Conservation (phyloP, 2,113 vertebrate genomes). For the Perognathus longimembris region DNA sequence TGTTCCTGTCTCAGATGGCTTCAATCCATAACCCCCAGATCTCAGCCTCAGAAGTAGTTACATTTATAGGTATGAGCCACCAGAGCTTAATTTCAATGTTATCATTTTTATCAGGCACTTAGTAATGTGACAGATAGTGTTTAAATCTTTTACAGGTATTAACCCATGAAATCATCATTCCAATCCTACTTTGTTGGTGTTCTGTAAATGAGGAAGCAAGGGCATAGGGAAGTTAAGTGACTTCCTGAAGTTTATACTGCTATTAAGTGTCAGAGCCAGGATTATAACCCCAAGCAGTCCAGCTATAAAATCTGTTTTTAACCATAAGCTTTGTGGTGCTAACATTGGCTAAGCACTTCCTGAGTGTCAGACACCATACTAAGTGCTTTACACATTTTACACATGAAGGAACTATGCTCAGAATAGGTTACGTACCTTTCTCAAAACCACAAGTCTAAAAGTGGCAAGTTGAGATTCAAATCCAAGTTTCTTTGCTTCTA, state of each 20-base stretch:
- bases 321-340: not conserved
- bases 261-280: not conserved
- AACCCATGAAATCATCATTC: not conserved
- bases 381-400: conserved; percentile 42
- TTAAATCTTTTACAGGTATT: conserved; percentile 34
- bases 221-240: conserved; percentile 18
- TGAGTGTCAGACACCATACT: not conserved
- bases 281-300: conserved; percentile 22
- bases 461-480: conserved; percentile 44
- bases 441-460: conserved; percentile 50
- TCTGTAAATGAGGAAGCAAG: not conserved
- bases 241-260: conserved; percentile 19
- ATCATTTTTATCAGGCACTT: conserved; percentile 36
- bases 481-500: not conserved
- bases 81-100: not conserved
- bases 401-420: conserved; percentile 33
- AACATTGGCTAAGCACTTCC: conserved; percentile 53
- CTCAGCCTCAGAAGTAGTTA: too few species aligned
- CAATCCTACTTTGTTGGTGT: not conserved
- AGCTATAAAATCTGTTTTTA: conserved; percentile 49
- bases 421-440: conserved; percentile 51
- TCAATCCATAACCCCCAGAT: too few species aligned
- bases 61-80: too few species aligned
- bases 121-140: not conserved
- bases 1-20: too few species aligned